These are phyloP conservation scores for Stegodyphus dumicola DNA, from an alignment of 1,140 invertebrate genomes.

Conservation along the genomic window DNA sequence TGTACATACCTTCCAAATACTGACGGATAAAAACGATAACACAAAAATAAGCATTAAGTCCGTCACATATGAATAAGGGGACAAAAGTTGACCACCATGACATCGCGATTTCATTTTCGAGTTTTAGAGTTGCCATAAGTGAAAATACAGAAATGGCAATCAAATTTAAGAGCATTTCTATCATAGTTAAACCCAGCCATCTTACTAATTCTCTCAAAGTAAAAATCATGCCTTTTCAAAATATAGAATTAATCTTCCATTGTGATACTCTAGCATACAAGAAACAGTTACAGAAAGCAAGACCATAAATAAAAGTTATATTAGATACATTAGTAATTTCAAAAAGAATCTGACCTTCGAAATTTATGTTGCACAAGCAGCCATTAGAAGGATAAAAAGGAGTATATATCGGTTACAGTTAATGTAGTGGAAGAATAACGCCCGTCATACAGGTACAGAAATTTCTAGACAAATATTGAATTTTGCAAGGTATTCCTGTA, in stretches of 20 bases:
- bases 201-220: conserved; percentile 87
- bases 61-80: conserved; percentile 90
- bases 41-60: conserved; percentile 92
- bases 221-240: conserved; percentile 79
- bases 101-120: conserved; percentile 70
- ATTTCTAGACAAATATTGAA: too few species aligned
- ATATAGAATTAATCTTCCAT: conserved; percentile 1
- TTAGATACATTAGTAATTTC: background rate
- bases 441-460: too few species aligned
- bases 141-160: conserved; percentile 86
- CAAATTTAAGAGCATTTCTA: conserved; percentile 92
- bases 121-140: conserved; percentile 79
- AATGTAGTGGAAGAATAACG: background rate
- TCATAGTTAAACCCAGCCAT: conserved; percentile 92
- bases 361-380: background rate
- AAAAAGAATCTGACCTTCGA: background rate
- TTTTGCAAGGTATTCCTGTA: too few species aligned
- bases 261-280: background rate
- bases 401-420: background rate
- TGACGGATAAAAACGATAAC: conserved; percentile 93
- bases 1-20: conserved; percentile 79
- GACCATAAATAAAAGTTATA: background rate
- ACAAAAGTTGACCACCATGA: conserved; percentile 80
- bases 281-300: background rate
- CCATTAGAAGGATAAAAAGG: background rate